Conservation (phyloP, 2,888 invertebrate species). For the Myopa tessellatipennis region DNA sequence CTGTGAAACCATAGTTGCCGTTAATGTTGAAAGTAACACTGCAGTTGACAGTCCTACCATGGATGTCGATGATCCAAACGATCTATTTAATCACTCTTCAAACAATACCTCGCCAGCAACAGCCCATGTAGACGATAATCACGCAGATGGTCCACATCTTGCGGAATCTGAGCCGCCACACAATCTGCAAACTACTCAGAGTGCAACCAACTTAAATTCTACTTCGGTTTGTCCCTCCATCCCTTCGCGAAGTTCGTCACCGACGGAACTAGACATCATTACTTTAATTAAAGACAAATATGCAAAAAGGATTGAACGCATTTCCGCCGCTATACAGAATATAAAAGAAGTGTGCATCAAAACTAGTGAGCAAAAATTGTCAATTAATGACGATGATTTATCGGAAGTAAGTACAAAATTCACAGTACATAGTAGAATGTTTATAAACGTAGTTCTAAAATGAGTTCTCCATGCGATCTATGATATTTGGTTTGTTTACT, state of each 20-base stretch:
- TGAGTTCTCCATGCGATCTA: not conserved
- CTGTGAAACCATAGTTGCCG: slow-evolving; percentile 44
- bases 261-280: slow-evolving; percentile 37
- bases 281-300: slow-evolving; percentile 37
- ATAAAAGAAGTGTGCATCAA: slow-evolving; percentile 61
- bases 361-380: slow-evolving; percentile 49
- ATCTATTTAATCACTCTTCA: slow-evolving; percentile 56
- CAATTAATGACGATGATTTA: slow-evolving; percentile 12
- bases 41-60: slow-evolving; percentile 43
- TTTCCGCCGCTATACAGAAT: slow-evolving; percentile 57
- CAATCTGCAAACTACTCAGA: not conserved
- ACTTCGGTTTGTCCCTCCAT: not conserved
- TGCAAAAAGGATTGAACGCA: slow-evolving; percentile 54
- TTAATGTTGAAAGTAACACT: slow-evolving; percentile 34
- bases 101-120: not conserved
- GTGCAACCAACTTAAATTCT: not conserved
- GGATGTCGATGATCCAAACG: slow-evolving; percentile 54
- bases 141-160: not conserved
- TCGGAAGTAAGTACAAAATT: slow-evolving; percentile 38
- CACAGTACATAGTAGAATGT: too few species aligned
- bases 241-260: slow-evolving; percentile 26
- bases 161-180: not conserved
- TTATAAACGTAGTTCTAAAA: not conserved
- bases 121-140: not conserved
- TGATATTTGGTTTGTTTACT: slow-evolving; percentile 1